These are phyloP conservation scores for Gasterosteus aculeatus DNA, from an alignment of 2,113 vertebrate genomes.

Conservation along the genomic window DNA sequence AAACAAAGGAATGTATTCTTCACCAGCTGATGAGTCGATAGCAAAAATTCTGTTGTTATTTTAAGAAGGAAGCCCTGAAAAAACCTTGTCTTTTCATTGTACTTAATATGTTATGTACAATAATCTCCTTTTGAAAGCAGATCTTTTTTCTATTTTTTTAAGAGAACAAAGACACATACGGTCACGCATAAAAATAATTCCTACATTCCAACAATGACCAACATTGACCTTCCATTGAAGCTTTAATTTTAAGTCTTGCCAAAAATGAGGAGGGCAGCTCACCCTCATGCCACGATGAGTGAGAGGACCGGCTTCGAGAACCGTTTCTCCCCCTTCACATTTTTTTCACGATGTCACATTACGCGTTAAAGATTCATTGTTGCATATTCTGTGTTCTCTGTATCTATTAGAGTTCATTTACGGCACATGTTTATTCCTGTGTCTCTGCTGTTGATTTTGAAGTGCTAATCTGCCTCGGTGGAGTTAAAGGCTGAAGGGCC, in stretches of 20 bases:
- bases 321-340: background rate
- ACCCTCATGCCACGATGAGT: slow-evolving; percentile 3
- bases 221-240: slow-evolving; percentile 28
- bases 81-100: background rate
- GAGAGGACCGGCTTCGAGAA: slow-evolving; percentile 4
- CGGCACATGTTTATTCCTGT: background rate
- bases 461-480: background rate
- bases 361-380: background rate
- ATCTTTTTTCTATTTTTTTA: background rate
- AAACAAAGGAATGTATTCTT: slow-evolving; percentile 49
- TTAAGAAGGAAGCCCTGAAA: background rate
- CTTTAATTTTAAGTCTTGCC: slow-evolving; percentile 3
- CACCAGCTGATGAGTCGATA: slow-evolving; percentile 26
- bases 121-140: background rate
- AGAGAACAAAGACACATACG: background rate
- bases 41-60: slow-evolving; percentile 9
- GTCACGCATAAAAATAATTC: slow-evolving; percentile 22
- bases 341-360: slow-evolving; percentile 2
- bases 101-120: background rate
- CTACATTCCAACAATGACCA: slow-evolving; percentile 13
- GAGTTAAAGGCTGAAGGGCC: slow-evolving; percentile 1
- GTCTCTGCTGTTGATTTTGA: background rate
- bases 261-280: slow-evolving; percentile 7
- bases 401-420: slow-evolving; percentile 9
- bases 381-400: slow-evolving; percentile 1